Evolutionary conservation across 2,113 vertebrate species (phyloP).

Genomic region (Hippoglossus stenolepis): DNA sequence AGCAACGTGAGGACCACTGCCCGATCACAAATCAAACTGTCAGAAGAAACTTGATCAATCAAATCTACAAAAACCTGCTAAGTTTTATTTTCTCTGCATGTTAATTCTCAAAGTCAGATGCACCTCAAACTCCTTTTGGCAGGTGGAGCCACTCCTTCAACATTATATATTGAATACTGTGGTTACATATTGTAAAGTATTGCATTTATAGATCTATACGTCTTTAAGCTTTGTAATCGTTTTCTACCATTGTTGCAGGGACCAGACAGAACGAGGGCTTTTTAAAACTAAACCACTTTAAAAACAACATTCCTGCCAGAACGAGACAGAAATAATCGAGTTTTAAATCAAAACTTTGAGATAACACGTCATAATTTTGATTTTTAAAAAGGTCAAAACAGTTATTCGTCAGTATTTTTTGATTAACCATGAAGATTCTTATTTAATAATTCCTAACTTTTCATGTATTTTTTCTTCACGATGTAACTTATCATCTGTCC

Average conservation of each 20-base stretch:
- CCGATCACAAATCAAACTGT: no score
- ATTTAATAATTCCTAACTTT: neutral
- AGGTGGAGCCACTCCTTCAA: neutral
- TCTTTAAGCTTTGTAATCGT: slow-evolving; percentile 5
- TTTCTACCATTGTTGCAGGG: slow-evolving; percentile 23
- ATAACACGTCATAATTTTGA: no score
- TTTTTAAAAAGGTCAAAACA: no score
- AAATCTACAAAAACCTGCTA: slow-evolving; percentile 27
- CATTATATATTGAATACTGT: neutral
- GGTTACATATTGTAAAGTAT: slow-evolving; percentile 1
- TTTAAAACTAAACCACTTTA: neutral
- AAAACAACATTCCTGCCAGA: neutral
- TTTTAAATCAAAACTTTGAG: no score
- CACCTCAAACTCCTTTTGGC: neutral
- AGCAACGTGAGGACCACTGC: no score
- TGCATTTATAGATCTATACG: slow-evolving; percentile 16
- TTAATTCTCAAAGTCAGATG: neutral
- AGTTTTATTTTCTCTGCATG: neutral
- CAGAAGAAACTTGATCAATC: no score
- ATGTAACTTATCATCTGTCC: neutral
- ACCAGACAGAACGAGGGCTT: slow-evolving; percentile 21
- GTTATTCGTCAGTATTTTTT: no score
- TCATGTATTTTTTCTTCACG: neutral
- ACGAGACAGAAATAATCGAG: neutral
- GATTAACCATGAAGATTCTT: neutral